phyloP scores from a whole-genome alignment of 2,888 invertebrate species.

The Athrips mouffetella region DNA sequence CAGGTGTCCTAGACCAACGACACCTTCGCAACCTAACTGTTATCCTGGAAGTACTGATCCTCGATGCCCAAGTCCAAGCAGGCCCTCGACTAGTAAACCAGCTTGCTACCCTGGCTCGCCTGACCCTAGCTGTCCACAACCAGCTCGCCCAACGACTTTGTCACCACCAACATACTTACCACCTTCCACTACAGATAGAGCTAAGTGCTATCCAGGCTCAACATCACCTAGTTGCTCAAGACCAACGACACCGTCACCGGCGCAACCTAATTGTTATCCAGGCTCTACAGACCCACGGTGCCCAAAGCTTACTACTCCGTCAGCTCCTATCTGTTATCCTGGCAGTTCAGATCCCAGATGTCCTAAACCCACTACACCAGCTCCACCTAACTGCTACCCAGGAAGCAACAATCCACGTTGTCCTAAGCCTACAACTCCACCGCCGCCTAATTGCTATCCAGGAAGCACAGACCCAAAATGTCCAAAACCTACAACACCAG shows the following conservation, averaged over 20 bases:
- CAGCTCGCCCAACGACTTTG: slow-evolving; percentile 28
- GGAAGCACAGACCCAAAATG: slow-evolving; percentile 35
- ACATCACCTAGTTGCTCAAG: slow-evolving; percentile 30
- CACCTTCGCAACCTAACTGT: slow-evolving; percentile 21
- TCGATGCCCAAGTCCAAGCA: slow-evolving; percentile 27
- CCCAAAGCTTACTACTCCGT: slow-evolving; percentile 35
- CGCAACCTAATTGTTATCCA: slow-evolving; percentile 27
- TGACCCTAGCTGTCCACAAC: slow-evolving; percentile 39
- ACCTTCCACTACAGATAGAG: slow-evolving; percentile 22
- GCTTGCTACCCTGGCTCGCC: slow-evolving; percentile 36
- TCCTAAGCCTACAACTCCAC: slow-evolving; percentile 28
- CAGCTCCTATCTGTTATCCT: slow-evolving; percentile 28
- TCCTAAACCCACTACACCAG: slow-evolving; percentile 32
- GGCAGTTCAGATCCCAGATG: slow-evolving; percentile 34
- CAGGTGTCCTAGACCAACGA: slow-evolving; percentile 26
- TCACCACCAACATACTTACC: slow-evolving; percentile 29
- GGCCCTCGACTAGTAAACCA: slow-evolving; percentile 19
- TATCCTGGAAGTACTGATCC: slow-evolving; percentile 36
- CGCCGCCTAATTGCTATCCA: slow-evolving; percentile 26
- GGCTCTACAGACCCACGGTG: slow-evolving; percentile 27
- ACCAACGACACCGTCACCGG: neutral
- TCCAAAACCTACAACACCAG: slow-evolving; percentile 27
- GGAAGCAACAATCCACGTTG: slow-evolving; percentile 38
- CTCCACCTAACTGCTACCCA: slow-evolving; percentile 29
- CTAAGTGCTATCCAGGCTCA: slow-evolving; percentile 40